Evolutionary conservation across 2,888 invertebrate genomes (phyloP).

Genomic region (Imbricaverruca yamaguchii): DNA sequence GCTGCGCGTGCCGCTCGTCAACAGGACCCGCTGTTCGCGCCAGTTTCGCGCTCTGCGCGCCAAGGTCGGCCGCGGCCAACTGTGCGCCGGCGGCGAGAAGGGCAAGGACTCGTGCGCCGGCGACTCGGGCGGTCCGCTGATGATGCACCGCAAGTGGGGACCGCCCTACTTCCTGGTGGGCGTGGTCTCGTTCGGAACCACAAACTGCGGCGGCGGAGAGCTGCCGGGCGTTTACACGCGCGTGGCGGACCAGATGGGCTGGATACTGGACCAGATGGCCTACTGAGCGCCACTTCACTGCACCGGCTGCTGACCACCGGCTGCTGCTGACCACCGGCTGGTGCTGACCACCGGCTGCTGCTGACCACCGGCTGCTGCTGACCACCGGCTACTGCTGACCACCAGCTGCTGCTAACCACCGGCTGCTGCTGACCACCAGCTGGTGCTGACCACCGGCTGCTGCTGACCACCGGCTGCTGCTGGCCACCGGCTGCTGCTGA

Average conservation of each 20-base stretch:
- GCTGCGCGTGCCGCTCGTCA: background rate
- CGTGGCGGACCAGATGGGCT: background rate
- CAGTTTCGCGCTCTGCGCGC: background rate
- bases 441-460: background rate
- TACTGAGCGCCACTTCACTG: too few species aligned
- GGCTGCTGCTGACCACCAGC: background rate
- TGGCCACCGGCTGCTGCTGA: background rate
- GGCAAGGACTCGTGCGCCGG: constrained; percentile 14
- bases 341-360: background rate
- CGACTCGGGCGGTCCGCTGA: constrained; percentile 13
- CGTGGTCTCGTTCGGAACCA: background rate
- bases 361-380: too few species aligned
- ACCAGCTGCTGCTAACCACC: background rate
- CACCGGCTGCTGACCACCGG: background rate
- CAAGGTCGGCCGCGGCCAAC: background rate
- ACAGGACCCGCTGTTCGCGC: background rate
- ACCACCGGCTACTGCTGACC: too few species aligned
- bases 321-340: background rate
- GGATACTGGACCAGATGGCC: background rate
- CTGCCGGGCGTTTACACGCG: background rate
- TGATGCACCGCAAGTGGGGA: background rate
- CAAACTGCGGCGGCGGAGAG: background rate
- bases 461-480: background rate
- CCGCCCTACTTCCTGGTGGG: background rate
- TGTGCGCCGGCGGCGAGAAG: background rate